These are phyloP conservation scores for Dicaeum eximium DNA, from an alignment of 2,113 vertebrate genomes.

Conservation along the genomic window DNA sequence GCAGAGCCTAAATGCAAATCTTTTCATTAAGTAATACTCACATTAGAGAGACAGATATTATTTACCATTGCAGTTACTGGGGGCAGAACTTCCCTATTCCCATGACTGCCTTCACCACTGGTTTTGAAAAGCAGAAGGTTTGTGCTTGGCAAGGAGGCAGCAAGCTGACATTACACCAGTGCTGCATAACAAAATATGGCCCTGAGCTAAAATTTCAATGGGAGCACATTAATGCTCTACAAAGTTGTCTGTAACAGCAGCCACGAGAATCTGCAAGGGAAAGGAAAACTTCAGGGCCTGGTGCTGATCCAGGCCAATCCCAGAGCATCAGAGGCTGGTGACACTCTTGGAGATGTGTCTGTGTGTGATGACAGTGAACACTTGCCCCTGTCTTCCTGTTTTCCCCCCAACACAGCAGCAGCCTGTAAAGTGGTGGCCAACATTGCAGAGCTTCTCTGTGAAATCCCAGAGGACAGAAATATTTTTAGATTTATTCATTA, in stretches of 20 bases:
- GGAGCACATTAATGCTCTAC: not conserved
- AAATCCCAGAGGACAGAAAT: not conserved
- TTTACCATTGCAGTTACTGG: not conserved
- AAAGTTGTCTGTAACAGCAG: not conserved
- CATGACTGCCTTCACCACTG: not conserved
- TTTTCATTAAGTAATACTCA: not conserved
- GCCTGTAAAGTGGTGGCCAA: not conserved
- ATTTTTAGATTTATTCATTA: not conserved
- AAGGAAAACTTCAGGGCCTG: not conserved
- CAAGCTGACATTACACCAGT: not conserved
- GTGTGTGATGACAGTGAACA: not conserved
- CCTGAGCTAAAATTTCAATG: not conserved
- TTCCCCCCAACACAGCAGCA: not conserved
- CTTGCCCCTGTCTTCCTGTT: not conserved
- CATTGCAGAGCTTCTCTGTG: not conserved
- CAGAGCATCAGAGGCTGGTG: not conserved
- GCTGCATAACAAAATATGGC: not conserved
- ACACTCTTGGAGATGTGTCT: not conserved
- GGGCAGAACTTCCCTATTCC: not conserved
- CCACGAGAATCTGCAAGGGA: not conserved
- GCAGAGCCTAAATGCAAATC: not conserved
- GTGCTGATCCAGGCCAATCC: not conserved
- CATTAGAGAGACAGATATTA: not conserved
- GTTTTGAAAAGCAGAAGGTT: not conserved
- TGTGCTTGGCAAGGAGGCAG: not conserved